phyloP scores from a whole-genome alignment of 2,888 invertebrate species.

The Habroteleia sp. region DNA sequence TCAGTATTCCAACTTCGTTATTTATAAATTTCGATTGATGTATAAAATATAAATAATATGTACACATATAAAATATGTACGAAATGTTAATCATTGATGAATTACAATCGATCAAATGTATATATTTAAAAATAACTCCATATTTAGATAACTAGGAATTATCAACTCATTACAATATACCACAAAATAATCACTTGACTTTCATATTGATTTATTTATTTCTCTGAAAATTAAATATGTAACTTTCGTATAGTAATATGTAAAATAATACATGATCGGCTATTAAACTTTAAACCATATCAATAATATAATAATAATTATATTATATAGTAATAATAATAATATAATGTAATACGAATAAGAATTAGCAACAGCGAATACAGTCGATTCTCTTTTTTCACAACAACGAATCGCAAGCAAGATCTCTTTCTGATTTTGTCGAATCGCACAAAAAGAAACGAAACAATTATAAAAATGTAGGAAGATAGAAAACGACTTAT shows the following conservation, averaged over 20 bases:
- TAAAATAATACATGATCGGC: constrained; percentile 70
- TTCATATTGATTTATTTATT: constrained; percentile 71
- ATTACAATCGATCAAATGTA: too few species aligned
- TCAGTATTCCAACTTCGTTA: too few species aligned
- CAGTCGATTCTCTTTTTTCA: constrained; percentile 17
- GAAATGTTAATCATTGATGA: too few species aligned
- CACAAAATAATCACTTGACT: constrained; percentile 19
- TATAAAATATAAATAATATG: too few species aligned
- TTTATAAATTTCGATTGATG: too few species aligned
- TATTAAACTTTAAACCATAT: constrained; percentile 50
- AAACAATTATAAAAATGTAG: constrained; percentile 48
- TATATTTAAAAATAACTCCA: too few species aligned
- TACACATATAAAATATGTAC: too few species aligned
- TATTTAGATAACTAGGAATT: too few species aligned
- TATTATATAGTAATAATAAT: constrained; percentile 35
- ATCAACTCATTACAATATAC: too few species aligned
- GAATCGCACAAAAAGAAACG: constrained; percentile 7
- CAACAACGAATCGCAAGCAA: constrained; percentile 25
- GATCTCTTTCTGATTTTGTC: not conserved
- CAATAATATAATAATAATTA: constrained; percentile 34
- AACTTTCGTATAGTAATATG: constrained; percentile 67
- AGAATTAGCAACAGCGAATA: constrained; percentile 48
- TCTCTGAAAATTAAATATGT: constrained; percentile 70
- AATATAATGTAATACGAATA: constrained; percentile 35
- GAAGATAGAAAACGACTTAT: constrained; percentile 59